phyloP scores from a whole-genome alignment of 2,888 invertebrate genomes.

The Lasioglossum leucozonium region DNA sequence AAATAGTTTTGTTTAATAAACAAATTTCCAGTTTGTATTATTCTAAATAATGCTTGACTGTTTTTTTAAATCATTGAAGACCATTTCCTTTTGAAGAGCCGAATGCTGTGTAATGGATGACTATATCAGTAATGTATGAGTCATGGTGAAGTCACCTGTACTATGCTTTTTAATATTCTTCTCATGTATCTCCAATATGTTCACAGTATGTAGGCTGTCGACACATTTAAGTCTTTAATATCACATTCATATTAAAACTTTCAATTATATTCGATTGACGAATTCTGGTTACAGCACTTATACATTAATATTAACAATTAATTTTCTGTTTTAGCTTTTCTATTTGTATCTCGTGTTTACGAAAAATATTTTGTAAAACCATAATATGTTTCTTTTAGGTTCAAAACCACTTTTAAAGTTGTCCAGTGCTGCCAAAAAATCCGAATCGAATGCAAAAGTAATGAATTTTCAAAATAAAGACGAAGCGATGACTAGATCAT shows the following conservation, averaged over 20 bases:
- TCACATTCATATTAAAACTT: constrained; percentile 38
- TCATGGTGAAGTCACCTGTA: constrained; percentile 79
- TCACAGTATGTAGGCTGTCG: constrained; percentile 53
- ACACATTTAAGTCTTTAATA: constrained; percentile 52
- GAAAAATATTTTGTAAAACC: neutral
- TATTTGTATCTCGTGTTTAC: neutral
- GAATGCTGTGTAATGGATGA: constrained; percentile 40
- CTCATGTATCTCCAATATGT: constrained; percentile 58
- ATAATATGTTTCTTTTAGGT: constrained; percentile 60
- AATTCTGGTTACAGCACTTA: neutral
- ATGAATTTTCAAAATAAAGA: constrained; percentile 65
- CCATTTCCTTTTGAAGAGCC: constrained; percentile 41
- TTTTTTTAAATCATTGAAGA: constrained; percentile 23
- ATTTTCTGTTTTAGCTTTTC: neutral
- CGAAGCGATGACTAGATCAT: constrained; percentile 67
- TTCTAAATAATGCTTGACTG: constrained; percentile 25
- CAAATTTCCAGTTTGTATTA: constrained; percentile 3
- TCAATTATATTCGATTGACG: constrained; percentile 14
- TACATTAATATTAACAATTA: constrained; percentile 2
- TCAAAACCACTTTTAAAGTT: constrained; percentile 67
- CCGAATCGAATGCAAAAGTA: constrained; percentile 61
- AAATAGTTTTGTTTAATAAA: neutral
- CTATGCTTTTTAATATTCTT: constrained; percentile 78
- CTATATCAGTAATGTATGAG: constrained; percentile 70
- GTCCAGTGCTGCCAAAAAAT: constrained; percentile 65